Conservation (phyloP, 2,888 invertebrate genomes). For the Odontocerum albicorne region DNA sequence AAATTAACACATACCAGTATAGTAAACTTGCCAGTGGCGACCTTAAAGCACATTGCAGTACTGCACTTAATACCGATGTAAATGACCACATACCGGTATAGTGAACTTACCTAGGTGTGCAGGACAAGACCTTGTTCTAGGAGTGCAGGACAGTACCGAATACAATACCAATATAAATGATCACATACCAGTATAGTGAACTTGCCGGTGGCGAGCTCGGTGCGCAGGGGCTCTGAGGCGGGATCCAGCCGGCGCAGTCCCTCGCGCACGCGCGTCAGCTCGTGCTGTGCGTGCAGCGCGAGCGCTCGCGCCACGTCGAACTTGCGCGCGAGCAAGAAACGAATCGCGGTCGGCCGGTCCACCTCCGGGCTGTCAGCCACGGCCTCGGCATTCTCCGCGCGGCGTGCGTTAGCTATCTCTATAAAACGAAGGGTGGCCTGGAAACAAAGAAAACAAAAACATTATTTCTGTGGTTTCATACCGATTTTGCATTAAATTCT, state of each 20-base stretch:
- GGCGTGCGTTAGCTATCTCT: constrained; percentile 66
- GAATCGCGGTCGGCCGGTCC: constrained; percentile 86
- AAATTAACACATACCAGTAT: too few relatives aligned
- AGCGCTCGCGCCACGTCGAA: constrained; percentile 91
- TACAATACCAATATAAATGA: too few relatives aligned
- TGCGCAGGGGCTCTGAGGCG: constrained; percentile 76
- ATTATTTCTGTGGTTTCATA: too few relatives aligned
- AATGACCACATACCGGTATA: too few relatives aligned
- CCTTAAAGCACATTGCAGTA: too few relatives aligned
- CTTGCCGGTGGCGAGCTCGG: constrained; percentile 90
- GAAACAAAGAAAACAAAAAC: constrained; percentile 40
- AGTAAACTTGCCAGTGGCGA: too few relatives aligned
- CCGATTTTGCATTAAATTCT: too few relatives aligned
- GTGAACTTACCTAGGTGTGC: too few relatives aligned
- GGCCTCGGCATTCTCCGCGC: constrained; percentile 43
- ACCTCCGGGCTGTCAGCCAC: constrained; percentile 52
- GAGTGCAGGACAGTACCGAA: too few relatives aligned
- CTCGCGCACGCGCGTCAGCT: constrained; percentile 84
- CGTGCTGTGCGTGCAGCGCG: constrained; percentile 90
- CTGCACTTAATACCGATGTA: too few relatives aligned
- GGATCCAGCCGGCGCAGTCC: constrained; percentile 85
- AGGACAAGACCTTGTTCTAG: too few relatives aligned
- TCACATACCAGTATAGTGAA: constrained; percentile 86
- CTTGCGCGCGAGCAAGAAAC: constrained; percentile 91
- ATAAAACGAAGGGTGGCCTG: constrained; percentile 84